Conservation (phyloP, 2,888 invertebrate genomes). For the Serrognathus titanus region DNA sequence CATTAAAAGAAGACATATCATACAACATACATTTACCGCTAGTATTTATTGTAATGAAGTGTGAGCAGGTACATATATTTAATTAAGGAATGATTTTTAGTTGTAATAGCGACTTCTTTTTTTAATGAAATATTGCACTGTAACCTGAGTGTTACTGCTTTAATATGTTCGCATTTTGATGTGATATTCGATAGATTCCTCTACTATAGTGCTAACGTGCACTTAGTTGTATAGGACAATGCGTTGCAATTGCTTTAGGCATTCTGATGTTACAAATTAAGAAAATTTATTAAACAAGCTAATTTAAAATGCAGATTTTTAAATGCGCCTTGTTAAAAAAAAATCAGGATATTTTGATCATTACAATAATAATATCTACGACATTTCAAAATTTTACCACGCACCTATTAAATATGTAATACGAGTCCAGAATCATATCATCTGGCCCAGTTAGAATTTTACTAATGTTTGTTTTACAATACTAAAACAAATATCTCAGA, state of each 20-base stretch:
- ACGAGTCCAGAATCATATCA: too few relatives aligned
- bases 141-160: conserved; percentile 40
- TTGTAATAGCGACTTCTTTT: not conserved
- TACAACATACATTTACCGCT: not conserved
- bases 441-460: too few relatives aligned
- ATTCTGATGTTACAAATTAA: not conserved
- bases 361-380: too few relatives aligned
- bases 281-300: too few relatives aligned
- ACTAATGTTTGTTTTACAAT: too few relatives aligned
- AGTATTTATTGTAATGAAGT: conserved; percentile 14
- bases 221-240: conserved; percentile 4
- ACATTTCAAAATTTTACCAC: too few relatives aligned
- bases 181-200: conserved; percentile 36
- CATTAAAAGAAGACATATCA: conserved; percentile 33
- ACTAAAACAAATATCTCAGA: too few relatives aligned
- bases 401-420: too few relatives aligned
- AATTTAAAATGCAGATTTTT: too few relatives aligned
- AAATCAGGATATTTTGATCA: too few relatives aligned
- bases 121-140: conserved; percentile 21
- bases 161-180: conserved; percentile 47
- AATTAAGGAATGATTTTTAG: not conserved
- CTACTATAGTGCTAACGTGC: not conserved
- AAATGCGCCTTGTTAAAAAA: too few relatives aligned
- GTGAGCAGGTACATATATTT: conserved; percentile 2
- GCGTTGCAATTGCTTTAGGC: conserved; percentile 2